Evolutionary conservation across 1,140 invertebrate genomes (phyloP), one percentile per base, ranked within the genome.

Genomic region (Cyclargus thomasi): DNA sequence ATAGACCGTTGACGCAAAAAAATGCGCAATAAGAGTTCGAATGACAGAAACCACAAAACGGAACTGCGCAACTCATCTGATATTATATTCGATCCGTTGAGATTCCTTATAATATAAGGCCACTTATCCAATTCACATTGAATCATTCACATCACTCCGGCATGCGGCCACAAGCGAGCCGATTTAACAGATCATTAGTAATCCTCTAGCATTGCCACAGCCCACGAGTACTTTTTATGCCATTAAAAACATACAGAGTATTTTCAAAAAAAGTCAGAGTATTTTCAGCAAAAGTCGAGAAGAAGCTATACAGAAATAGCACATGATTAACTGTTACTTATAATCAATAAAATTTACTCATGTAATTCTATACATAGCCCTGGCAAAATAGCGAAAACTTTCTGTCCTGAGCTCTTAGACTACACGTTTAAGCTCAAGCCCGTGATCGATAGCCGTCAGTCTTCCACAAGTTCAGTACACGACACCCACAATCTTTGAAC

Each of bases 91-190:
- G 53, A 29, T 47, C 18, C 65, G 29, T 57, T 11, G 14, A 59
- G 17, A 59, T 29, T 66, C 47, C 36, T 70, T 70, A 70, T 70
- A 64, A 64, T 63, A 62, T 67, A 70, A 39, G 53, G 66, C 68
- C 71, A 75, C 70, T 76, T 74, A 74, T 76, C 71, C 74, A 71
- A 76, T 76, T 70, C 71, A 63, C 68, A 59, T 53, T 69, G 67
- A 71, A 29, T 65, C 18, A 63, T n/a, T n/a, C n/a, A n/a, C n/a
- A n/a, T n/a, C n/a, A 53, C 73, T 55, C 65, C 72, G 71, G 70
- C 70, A 76, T 76, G 72, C 74, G 72, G 74, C 72, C 70, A 63
- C 53, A 53, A 67, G 70, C 70, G 69, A 74, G 70, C 70, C 70
- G 63, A 76, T 72, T 73, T 67, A 69, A 63, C 68, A 69, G 68